These are phyloP conservation scores for Oceanodroma tethys DNA, from an alignment of 2,113 vertebrate genomes.

Conservation along the genomic window DNA sequence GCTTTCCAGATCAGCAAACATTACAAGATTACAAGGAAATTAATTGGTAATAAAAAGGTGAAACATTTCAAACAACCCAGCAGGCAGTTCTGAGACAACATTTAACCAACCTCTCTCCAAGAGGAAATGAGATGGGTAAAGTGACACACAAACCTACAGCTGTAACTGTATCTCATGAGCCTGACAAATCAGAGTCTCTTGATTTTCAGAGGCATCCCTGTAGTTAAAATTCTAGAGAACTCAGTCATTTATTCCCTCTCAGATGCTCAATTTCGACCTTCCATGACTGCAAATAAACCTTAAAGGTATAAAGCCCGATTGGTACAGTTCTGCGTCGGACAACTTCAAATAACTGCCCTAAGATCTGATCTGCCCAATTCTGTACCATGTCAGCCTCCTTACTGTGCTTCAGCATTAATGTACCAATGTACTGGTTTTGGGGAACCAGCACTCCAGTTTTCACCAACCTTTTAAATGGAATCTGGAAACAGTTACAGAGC, in stretches of 20 bases:
- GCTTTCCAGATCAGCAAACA: background rate
- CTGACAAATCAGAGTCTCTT: background rate
- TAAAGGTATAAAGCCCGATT: background rate
- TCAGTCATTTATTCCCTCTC: background rate
- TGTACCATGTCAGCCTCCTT: accelerated
- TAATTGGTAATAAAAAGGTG: background rate
- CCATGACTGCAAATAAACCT: background rate
- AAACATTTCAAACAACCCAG: background rate
- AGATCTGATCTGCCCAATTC: background rate
- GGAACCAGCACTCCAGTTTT: background rate
- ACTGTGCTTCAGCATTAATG: background rate
- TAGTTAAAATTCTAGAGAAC: background rate
- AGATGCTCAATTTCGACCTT: background rate
- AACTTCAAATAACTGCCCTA: background rate
- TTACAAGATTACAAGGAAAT: background rate
- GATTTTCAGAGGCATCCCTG: background rate
- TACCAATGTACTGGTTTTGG: background rate
- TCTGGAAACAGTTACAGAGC: background rate
- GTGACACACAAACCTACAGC: background rate
- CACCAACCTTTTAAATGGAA: background rate
- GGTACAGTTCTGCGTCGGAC: accelerated
- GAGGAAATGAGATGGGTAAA: background rate
- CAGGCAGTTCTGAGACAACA: background rate
- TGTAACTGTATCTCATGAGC: background rate
- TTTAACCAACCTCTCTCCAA: background rate